Evolutionary conservation across 2,888 invertebrate species (phyloP).

Genomic region (Pinctada fucata): DNA sequence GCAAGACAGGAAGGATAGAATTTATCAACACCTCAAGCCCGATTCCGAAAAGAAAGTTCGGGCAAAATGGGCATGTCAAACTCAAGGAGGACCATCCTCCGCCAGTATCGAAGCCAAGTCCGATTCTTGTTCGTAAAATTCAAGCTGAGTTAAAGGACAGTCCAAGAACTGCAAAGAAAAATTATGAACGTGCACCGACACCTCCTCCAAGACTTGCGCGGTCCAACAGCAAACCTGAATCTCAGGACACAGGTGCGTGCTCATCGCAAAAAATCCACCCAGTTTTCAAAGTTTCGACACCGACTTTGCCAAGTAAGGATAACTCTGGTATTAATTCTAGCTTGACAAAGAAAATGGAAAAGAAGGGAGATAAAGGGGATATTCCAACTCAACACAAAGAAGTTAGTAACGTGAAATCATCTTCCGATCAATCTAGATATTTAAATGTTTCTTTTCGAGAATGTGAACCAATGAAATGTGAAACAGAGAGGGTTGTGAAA

Average conservation of each 20-base stretch:
- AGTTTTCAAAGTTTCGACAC: slow-evolving; percentile 7
- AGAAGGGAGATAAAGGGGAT: no score
- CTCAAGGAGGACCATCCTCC: neutral
- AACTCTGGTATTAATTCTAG: neutral
- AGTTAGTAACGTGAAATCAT: no score
- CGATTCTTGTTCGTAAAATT: slow-evolving; percentile 7
- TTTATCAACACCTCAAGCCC: slow-evolving; percentile 9
- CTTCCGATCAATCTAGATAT: no score
- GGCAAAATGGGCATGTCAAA: neutral
- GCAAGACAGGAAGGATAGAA: slow-evolving; percentile 12
- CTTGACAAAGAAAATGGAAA: no score
- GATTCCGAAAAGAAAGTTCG: neutral
- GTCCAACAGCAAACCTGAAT: neutral
- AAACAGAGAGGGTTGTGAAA: neutral
- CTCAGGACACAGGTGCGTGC: neutral
- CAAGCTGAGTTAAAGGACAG: neutral
- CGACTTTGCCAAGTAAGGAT: slow-evolving; percentile 5
- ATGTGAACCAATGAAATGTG: neutral
- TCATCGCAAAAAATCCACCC: slow-evolving; percentile 11
- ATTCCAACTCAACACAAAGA: no score
- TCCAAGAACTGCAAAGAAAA: neutral
- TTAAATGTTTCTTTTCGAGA: neutral
- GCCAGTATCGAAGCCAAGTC: neutral
- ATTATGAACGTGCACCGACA: slow-evolving; percentile 20
- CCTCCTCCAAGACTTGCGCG: slow-evolving; percentile 16